phyloP scores from a whole-genome alignment of 2,113 vertebrate genomes.

The Brienomyrus longianalis region DNA sequence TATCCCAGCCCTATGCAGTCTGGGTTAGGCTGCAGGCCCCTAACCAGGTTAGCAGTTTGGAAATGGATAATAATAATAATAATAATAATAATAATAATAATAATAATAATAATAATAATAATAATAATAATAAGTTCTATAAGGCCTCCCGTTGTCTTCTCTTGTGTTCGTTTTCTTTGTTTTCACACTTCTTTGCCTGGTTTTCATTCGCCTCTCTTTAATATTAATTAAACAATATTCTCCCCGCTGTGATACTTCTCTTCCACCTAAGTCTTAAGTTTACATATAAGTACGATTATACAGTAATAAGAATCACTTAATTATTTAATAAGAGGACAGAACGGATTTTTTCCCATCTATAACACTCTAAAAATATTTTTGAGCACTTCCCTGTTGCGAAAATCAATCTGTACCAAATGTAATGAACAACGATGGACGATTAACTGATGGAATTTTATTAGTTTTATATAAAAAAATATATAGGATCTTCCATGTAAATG shows the following conservation, averaged over 20 bases:
- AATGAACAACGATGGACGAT: neutral
- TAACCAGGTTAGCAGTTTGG: too few species aligned
- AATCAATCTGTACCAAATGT: neutral
- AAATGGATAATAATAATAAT: neutral
- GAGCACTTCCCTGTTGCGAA: neutral
- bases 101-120: neutral
- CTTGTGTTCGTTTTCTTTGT: neutral
- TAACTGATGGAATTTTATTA: neutral
- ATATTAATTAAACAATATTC: neutral
- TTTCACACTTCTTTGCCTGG: neutral
- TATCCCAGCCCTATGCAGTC: too few species aligned
- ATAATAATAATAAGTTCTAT: neutral
- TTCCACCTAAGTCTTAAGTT: neutral
- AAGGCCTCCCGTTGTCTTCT: neutral
- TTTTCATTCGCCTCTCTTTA: neutral
- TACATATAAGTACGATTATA: neutral
- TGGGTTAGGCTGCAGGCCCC: too few species aligned
- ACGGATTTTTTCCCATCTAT: neutral
- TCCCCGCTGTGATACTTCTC: neutral
- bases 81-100: neutral
- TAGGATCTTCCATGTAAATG: neutral
- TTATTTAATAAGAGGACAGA: neutral
- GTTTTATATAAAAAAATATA: neutral
- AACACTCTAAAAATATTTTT: neutral
- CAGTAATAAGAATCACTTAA: neutral